Evolutionary conservation across 1,140 invertebrate species (phyloP).

Genomic region (Capitella teleta): DNA sequence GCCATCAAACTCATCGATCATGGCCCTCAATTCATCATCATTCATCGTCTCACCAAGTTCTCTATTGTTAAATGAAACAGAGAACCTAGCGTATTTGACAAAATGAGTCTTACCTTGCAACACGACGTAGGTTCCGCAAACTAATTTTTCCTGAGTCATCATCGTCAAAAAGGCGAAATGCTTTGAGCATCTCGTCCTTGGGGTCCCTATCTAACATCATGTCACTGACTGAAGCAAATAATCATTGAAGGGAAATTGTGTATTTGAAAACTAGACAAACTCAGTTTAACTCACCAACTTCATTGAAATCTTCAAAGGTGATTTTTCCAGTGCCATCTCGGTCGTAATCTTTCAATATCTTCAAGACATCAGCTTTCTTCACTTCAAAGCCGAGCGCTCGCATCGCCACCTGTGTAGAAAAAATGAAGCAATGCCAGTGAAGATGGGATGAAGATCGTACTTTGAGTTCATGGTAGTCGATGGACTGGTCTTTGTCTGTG

Average conservation of each 20-base stretch:
- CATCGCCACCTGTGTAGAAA: constrained; percentile 42
- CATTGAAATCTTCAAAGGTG: constrained; percentile 42
- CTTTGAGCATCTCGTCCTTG: constrained; percentile 40
- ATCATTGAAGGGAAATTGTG: constrained; percentile 3
- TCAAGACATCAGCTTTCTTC: constrained; percentile 41
- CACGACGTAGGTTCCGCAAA: constrained; percentile 36
- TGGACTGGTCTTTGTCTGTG: constrained; percentile 40
- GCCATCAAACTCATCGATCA: constrained; percentile 44
- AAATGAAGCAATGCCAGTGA: too few species aligned
- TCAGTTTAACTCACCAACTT: constrained; percentile 34
- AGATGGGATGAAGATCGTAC: too few species aligned
- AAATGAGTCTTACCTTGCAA: constrained; percentile 31
- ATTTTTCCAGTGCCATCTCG: constrained; percentile 39
- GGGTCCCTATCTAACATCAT: constrained; percentile 43
- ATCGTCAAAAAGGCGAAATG: constrained; percentile 44
- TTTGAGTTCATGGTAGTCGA: constrained; percentile 43
- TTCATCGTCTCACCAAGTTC: constrained; percentile 43
- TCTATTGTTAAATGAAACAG: constrained; percentile 18
- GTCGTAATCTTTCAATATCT: constrained; percentile 40
- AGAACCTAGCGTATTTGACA: not conserved
- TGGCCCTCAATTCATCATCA: constrained; percentile 41
- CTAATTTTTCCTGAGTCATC: constrained; percentile 42
- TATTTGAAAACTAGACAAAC: constrained; percentile 1
- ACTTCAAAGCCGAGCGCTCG: constrained; percentile 42
- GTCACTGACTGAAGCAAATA: constrained; percentile 33